These are phyloP conservation scores for Calliopum simillimum DNA, from an alignment of 2,888 invertebrate genomes.

Conservation along the genomic window DNA sequence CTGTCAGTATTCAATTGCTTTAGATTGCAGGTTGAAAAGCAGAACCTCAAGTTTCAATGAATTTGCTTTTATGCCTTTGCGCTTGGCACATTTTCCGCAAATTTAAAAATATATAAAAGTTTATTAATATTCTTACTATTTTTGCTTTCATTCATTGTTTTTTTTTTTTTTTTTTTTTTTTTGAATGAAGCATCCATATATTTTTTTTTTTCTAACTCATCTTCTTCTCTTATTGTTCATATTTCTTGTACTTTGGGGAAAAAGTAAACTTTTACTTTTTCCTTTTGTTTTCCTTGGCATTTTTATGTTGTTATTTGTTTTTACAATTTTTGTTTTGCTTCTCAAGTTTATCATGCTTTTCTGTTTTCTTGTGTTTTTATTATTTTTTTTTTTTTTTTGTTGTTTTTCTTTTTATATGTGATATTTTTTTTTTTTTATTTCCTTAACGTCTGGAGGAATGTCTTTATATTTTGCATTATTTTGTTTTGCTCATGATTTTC, in stretches of 20 bases:
- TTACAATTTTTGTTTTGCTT: background rate
- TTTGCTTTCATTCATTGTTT: no score
- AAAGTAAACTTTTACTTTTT: background rate
- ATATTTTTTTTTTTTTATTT: constrained; percentile 6
- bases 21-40: no score
- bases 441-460: constrained; percentile 14
- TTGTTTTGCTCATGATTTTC: constrained; percentile 26
- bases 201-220: background rate
- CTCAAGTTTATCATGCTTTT: background rate
- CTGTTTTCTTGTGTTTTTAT: constrained; percentile 2
- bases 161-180: background rate
- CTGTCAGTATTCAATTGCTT: no score
- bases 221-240: background rate
- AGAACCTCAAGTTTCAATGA: no score
- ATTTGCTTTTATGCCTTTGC: no score
- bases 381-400: constrained; percentile 1
- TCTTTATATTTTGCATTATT: constrained; percentile 28
- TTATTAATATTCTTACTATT: no score
- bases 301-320: background rate
- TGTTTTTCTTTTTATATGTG: constrained; percentile 1
- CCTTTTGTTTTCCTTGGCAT: constrained; percentile 1
- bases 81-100: no score
- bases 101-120: no score
- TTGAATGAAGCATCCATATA: background rate
- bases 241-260: background rate